phyloP scores from a whole-genome alignment of 2,113 vertebrate genomes.

The Syrmaticus mikado region DNA sequence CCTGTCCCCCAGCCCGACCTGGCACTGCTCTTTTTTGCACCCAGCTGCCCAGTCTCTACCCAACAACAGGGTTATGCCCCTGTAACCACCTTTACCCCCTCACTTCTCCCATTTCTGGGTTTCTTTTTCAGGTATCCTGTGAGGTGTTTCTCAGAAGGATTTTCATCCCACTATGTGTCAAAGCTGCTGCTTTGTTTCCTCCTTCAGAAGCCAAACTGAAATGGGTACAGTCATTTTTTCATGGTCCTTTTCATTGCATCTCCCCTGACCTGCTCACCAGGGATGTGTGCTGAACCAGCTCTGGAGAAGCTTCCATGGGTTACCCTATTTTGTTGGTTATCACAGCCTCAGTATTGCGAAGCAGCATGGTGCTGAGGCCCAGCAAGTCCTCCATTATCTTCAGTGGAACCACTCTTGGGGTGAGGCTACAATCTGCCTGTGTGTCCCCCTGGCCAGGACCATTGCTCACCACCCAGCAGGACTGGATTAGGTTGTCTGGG shows the following conservation, averaged over 20 bases:
- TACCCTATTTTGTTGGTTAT: background rate
- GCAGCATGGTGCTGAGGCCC: background rate
- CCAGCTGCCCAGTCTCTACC: background rate
- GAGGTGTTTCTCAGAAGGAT: background rate
- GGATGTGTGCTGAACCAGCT: background rate
- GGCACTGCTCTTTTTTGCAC: background rate
- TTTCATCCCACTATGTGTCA: background rate
- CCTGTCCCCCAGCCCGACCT: background rate
- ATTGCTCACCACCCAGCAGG: background rate
- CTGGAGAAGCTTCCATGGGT: fast-evolving
- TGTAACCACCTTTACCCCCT: background rate
- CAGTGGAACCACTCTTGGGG: background rate
- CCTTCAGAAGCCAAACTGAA: background rate
- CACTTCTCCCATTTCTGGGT: background rate
- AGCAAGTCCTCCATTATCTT: background rate
- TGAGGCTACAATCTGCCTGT: background rate
- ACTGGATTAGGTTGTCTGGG: no score
- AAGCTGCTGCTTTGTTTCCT: background rate
- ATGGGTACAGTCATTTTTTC: background rate
- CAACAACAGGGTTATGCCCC: background rate
- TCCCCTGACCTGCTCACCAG: background rate
- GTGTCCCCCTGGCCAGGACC: background rate
- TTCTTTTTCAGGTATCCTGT: background rate
- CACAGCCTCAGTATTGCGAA: background rate
- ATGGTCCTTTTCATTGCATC: background rate